Evolutionary conservation across 1,140 invertebrate species (phyloP), one percentile per base, ranked within the genome.

Genomic region (Drosophila nigrodunni): DNA sequence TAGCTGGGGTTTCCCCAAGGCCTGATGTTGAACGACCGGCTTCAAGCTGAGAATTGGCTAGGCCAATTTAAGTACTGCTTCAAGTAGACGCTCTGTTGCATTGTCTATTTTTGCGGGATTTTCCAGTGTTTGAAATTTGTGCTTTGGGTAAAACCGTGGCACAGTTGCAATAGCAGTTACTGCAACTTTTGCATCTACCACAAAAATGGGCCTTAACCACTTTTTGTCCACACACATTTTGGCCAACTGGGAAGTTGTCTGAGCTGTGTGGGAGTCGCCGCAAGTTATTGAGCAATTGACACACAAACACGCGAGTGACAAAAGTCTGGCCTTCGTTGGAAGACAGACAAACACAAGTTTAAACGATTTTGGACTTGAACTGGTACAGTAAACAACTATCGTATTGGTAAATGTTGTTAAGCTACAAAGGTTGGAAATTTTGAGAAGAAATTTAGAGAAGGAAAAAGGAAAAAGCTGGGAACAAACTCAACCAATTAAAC

Each of bases 1-100:
- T 46, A 49, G 37, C 62, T 88, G 85, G 83, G 83, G 80, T 88
- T 88, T 88, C 74, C 83, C 83, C 83, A 89, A 88, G 80, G 83
- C 83, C 83, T 58, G 71, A 73, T 52, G 61, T 55, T 80, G 21
- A 73, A 70, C 74, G 60, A 65, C 30, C 68, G 46, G 60, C 49
- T 65, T 47, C 21, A 11, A 52, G 46, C 61, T 77, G 78, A 88
- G 85, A 89, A 89, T 88, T 83, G 77, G 66, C 75, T 66, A 74
- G 60, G 60, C 75, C 68, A 61, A 50, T 39, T 52, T 44, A 10
- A 59, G 54, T 39, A 15, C 4, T 6, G 46, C 62, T 62, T 50
- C 11, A 77, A 60, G 37, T 71, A 54, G 15, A 34, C 10, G 66
- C 54, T 69, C 41, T 65, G 52, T 47, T 68, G 70, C 57, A 69